phyloP scores from a whole-genome alignment of 2,888 invertebrate species.

The Labia minor region DNA sequence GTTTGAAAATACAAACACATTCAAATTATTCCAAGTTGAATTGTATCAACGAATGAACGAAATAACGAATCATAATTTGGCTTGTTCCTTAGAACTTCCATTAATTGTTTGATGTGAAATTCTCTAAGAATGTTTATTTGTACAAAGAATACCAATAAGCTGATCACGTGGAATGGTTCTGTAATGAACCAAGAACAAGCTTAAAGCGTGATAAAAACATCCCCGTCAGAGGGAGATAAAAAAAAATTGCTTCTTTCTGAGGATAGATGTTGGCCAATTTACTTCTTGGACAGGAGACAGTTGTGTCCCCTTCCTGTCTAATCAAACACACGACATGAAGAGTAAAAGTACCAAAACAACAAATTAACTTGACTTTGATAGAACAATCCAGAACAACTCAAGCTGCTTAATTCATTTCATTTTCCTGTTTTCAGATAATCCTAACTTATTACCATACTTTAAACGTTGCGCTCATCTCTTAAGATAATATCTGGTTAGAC shows the following conservation, averaged over 20 bases:
- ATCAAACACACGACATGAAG: neutral
- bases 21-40: no score
- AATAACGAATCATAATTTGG: no score
- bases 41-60: no score
- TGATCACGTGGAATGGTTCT: neutral
- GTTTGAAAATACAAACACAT: neutral
- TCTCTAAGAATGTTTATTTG: neutral
- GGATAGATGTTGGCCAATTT: slow-evolving; percentile 1
- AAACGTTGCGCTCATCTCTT: neutral
- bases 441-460: neutral
- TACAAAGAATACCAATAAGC: neutral
- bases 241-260: neutral
- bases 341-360: neutral
- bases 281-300: neutral
- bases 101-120: neutral
- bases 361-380: neutral
- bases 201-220: slow-evolving; percentile 1
- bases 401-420: neutral
- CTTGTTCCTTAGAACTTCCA: neutral
- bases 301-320: neutral
- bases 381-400: neutral
- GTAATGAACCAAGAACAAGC: neutral
- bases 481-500: neutral
- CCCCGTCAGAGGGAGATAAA: neutral
- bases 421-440: slow-evolving; percentile 13